Conservation (phyloP, 2,888 invertebrate species). For the Disparrhopalites patrizii region DNA sequence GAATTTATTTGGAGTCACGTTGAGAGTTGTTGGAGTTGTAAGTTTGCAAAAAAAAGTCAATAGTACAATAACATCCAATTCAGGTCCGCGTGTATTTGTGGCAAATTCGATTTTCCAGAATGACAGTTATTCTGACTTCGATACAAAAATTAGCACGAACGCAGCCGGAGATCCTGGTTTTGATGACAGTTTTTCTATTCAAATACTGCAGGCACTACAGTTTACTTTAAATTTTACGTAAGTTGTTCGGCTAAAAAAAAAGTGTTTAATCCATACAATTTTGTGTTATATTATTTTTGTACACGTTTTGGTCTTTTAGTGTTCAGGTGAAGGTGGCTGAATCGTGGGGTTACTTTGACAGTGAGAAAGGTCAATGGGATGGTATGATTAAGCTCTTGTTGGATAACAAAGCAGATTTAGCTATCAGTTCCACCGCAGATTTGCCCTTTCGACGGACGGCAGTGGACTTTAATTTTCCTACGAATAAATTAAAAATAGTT, state of each 20-base stretch:
- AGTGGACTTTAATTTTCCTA: slow-evolving; percentile 39
- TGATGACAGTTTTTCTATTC: background rate
- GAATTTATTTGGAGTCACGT: no score
- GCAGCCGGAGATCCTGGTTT: background rate
- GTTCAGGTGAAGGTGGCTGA: slow-evolving; percentile 7
- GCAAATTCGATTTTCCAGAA: no score
- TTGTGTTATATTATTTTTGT: no score
- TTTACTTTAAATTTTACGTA: background rate
- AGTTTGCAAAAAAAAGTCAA: no score
- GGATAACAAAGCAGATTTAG: slow-evolving; percentile 28
- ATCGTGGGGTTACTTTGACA: slow-evolving; percentile 33
- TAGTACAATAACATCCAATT: no score
- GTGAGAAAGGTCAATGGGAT: slow-evolving; percentile 20
- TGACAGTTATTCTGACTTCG: background rate
- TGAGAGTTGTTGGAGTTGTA: no score
- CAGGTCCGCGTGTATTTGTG: no score
- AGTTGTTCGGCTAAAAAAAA: no score
- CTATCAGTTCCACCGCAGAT: slow-evolving; percentile 32
- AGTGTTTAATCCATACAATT: no score
- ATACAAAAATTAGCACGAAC: background rate
- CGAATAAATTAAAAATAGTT: slow-evolving; percentile 26
- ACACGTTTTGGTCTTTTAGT: no score
- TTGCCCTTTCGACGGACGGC: slow-evolving; percentile 31
- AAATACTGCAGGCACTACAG: background rate
- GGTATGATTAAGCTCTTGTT: slow-evolving; percentile 36